Base-by-base conservation (phyloP, 2,113 vertebrate species). In the Onychorhynchus coronatus region DNA sequence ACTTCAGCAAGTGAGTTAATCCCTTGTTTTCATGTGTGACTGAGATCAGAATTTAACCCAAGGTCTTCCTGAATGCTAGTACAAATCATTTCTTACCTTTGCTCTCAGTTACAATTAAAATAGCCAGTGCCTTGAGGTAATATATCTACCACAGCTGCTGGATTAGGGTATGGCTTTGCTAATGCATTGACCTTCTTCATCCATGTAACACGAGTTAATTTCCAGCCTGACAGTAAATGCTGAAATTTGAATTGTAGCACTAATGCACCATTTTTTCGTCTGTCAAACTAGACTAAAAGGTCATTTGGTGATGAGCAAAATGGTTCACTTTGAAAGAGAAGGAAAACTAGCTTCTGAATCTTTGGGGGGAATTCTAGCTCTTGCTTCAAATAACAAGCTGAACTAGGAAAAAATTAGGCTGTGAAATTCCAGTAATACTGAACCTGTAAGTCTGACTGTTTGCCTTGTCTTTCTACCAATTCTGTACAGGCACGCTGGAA, bases 171-270 rank as follows among this genome's bases (percentile, higher is more conserved):
- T 62, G 85, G 63, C 86, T 96, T 94, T 97, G 94, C 91, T 96
- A 96, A 97, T 96, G 90, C 83, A 83, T 61, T 96, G 94, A 92
- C 94, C 95, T 95, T 75, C 82, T 95, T 93, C 72, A 70, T 94
- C 82, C 11, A 7, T 71, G 81, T 88, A 88, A 92, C 88, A 65
- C 2, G 14, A 96, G 88, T 90, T 97, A 97, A 89, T 97, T 96
- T 94, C 33, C 86, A 94, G 71, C 78, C 91, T 86, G 89, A 88
- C 88, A 95, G 78, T 93, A 93, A 91, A 93, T 88, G 84, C 88
- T 95, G 91, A 92, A 84, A 89, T 96, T 62, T 93, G 94, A 93
- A 95, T 96, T 92, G 65, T 91, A 83, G 74, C 66, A 39, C 72
- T 96, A 95, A 96, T 95, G 93, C 68, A 95, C 77, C 47, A 44